Evolutionary conservation across 2,113 vertebrate species (phyloP), one percentile per base, ranked within the genome.

Genomic region (Pristiophorus japonicus): DNA sequence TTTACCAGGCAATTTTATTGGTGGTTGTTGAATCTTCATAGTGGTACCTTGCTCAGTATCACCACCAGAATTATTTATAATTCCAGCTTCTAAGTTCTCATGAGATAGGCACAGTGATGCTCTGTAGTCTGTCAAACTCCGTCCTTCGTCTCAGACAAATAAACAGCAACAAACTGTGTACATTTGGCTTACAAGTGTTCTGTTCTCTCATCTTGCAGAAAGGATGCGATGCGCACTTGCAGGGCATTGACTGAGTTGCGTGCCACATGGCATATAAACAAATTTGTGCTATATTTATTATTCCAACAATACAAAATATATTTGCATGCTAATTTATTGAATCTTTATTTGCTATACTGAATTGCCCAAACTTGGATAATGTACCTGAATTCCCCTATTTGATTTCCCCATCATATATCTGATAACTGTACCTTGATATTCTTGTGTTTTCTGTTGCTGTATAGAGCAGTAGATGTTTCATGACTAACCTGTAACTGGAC

Each of bases 1-100:
- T 78, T 78, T 78, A 18, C 75, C n/a, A 78, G 75, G 75, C n/a
- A 78, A 78, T 78, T 78, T 78, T 78, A 78, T 38, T 78, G 75
- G n/a, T 78, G 14, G 38, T n/a, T 4, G 14, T 78, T 78, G 75
- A 78, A 78, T 38, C n/a, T 78, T 75, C 73, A 75, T 75, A 75
- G 73, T 75, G n/a, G 12, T 75, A 78, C n/a, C 34, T 78, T 38
- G 11, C 11, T 78, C 75, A 78, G n/a, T 78, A 16, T 78, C 38
- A 38, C n/a, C 75, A 38, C 75, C 75, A 78, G n/a, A 78, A 78
- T 78, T 16, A 38, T 78, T 78, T 78, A 78, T 78, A 38, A n/a
- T 78, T 78, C n/a, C 75, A 78, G n/a, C 75, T 78, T 38, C 12
- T 38, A 78, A 78, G n/a, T 78, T 78, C 75, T 38, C 75, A 78